Percentiles rank a stretch among this genome's conserved stretches.
These are phyloP conservation scores for Acomys russatus DNA, from an alignment of 2,797 vertebrate species.

Conservation along the genomic window DNA sequence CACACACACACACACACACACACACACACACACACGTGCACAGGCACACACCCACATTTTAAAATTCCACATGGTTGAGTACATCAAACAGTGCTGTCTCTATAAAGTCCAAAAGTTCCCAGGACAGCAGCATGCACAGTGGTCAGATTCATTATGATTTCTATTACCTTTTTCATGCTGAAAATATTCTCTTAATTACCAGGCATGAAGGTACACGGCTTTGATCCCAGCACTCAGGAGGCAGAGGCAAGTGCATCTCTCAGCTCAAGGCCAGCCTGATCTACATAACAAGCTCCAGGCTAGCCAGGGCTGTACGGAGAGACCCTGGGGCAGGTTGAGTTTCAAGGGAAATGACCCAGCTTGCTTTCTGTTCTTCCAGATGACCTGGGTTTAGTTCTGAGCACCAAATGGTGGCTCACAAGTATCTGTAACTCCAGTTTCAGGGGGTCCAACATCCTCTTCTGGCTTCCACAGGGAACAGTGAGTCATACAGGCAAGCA, in stretches of 20 bases:
- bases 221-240: no score
- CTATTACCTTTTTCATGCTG: not conserved
- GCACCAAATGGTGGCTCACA: not conserved
- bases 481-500: not conserved
- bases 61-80: not conserved
- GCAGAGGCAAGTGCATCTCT: no score
- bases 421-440: not conserved
- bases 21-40: not conserved
- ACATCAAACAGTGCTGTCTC: rapidly evolving
- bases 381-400: not conserved
- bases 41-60: no score
- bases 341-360: not conserved
- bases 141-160: not conserved
- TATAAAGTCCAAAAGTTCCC: not conserved
- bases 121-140: not conserved
- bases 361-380: not conserved
- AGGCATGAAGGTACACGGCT: no score
- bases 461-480: no score
- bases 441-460: no score
- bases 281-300: not conserved
- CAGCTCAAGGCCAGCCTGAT: not conserved
- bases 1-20: not conserved
- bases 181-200: not conserved
- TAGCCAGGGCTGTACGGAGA: not conserved
- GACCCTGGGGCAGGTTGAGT: not conserved